Conservation (phyloP, 37 sponge, comb jelly and placozoan species). For the Halichondria panicea region DNA sequence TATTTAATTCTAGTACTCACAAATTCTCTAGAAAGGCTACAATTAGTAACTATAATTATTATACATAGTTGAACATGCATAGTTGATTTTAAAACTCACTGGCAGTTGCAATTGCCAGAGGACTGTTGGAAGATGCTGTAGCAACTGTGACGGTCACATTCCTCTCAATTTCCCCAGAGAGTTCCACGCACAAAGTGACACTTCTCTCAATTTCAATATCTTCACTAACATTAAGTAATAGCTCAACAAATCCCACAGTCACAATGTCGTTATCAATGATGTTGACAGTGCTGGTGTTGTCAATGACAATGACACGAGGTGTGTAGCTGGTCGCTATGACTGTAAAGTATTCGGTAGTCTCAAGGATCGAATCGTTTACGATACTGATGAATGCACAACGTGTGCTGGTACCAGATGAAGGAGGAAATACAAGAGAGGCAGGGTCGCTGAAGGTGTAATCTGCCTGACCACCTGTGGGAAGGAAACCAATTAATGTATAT, state of each 20-base stretch:
- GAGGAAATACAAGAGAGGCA: no score
- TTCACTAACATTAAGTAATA: conserved; percentile 4
- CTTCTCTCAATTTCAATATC: neutral
- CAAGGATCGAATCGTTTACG: neutral
- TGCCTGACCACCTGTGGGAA: no score
- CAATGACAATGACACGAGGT: neutral
- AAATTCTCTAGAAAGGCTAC: neutral
- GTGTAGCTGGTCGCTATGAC: neutral
- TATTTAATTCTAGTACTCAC: neutral
- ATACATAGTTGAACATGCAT: no score
- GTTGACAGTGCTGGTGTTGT: neutral
- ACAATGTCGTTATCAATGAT: conserved; percentile 24
- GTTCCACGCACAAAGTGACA: conserved; percentile 3
- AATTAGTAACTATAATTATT: neutral
- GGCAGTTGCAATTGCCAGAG: conserved; percentile 1
- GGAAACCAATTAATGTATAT: no score
- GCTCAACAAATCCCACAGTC: neutral
- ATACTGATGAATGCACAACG: neutral
- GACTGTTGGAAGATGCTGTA: neutral
- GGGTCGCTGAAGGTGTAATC: no score
- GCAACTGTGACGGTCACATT: neutral
- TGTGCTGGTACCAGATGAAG: no score
- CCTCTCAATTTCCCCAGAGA: conserved; percentile 27
- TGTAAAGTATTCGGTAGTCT: neutral
- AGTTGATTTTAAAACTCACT: conserved; percentile 7